phyloP scores from a whole-genome alignment of 2,888 invertebrate genomes.

The Melieria omissa region DNA sequence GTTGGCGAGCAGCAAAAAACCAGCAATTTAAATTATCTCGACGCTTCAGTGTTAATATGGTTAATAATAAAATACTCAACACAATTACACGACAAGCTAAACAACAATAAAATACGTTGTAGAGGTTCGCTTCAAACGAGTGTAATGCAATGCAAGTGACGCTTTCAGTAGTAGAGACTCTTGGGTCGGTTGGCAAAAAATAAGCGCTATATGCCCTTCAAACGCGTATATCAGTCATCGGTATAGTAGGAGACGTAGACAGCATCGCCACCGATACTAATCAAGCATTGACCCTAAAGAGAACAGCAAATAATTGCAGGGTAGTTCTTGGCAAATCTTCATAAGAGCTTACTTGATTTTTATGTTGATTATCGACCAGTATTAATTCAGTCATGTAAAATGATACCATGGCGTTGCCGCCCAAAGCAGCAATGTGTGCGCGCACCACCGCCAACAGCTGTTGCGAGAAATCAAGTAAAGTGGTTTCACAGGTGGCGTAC shows the following conservation, averaged over 20 bases:
- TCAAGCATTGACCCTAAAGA: constrained; percentile 91
- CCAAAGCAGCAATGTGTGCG: constrained; percentile 91
- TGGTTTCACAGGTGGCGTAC: background rate
- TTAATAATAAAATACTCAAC: too few relatives aligned
- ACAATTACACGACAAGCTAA: background rate
- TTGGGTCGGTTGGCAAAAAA: constrained; percentile 62
- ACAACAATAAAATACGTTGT: background rate
- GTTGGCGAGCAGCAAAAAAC: too few relatives aligned
- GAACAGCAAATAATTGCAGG: constrained; percentile 23
- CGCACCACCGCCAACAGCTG: constrained; percentile 87
- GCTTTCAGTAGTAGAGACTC: constrained; percentile 56
- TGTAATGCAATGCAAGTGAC: background rate
- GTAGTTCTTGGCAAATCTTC: background rate
- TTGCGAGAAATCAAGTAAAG: constrained; percentile 24
- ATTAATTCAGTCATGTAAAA: constrained; percentile 94
- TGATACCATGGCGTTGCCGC: constrained; percentile 95
- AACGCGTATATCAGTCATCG: constrained; percentile 67
- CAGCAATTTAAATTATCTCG: too few relatives aligned
- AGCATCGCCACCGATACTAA: constrained; percentile 95
- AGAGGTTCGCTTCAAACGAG: background rate
- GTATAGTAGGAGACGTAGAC: constrained; percentile 81
- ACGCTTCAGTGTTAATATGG: too few relatives aligned
- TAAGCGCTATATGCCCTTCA: constrained; percentile 63
- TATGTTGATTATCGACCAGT: constrained; percentile 91
- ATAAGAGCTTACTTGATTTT: constrained; percentile 84